Evolutionary conservation across 1,140 invertebrate species (phyloP).

Genomic region (Hyles euphorbiae): DNA sequence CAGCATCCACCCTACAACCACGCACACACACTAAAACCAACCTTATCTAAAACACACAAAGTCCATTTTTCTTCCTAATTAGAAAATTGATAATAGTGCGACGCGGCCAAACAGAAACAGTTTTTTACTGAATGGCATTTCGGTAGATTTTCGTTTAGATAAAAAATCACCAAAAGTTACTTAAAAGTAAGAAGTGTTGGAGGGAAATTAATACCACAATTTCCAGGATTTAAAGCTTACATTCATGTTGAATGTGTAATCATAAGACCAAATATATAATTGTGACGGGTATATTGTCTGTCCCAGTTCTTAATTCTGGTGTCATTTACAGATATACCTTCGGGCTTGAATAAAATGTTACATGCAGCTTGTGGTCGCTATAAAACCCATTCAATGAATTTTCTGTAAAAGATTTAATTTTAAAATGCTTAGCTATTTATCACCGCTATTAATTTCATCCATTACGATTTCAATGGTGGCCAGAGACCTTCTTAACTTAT

Average conservation of each 20-base stretch:
- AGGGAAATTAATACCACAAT: conserved; percentile 74
- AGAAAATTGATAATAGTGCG: conserved; percentile 6
- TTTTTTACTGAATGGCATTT: conserved; percentile 21
- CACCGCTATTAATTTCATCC: no score
- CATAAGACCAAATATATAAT: conserved; percentile 55
- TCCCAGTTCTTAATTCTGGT: conserved; percentile 40
- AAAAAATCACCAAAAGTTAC: conserved; percentile 29
- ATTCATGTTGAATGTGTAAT: conserved; percentile 63
- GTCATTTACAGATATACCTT: conserved; percentile 45
- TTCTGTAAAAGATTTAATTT: no score
- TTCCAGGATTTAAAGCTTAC: conserved; percentile 69
- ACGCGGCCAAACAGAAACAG: conserved; percentile 24
- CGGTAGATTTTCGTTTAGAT: conserved; percentile 22
- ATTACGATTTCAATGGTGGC: no score
- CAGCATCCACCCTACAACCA: conserved; percentile 36
- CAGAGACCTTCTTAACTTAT: no score
- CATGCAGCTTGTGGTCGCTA: background rate
- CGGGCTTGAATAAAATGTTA: conserved; percentile 15
- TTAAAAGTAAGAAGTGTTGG: conserved; percentile 67
- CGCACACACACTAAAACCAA: conserved; percentile 22
- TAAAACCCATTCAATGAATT: no score
- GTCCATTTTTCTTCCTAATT: conserved; percentile 13
- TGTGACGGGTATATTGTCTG: conserved; percentile 36
- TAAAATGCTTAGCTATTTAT: no score
- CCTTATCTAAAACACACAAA: conserved; percentile 18